phyloP scores from a whole-genome alignment of 2,888 invertebrate genomes.

The Stictocephala bisonia region DNA sequence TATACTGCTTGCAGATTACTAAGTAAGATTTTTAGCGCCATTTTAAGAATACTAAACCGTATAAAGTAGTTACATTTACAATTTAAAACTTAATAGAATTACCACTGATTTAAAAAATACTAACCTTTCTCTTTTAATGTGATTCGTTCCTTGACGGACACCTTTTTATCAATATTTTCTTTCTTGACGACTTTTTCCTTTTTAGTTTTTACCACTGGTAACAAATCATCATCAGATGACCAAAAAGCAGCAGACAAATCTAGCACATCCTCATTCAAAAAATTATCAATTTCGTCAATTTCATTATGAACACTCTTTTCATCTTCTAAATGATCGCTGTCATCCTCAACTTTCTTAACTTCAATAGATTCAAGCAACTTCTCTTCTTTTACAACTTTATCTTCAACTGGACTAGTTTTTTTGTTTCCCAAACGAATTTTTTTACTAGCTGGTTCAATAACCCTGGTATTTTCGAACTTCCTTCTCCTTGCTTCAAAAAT shows the following conservation, averaged over 20 bases:
- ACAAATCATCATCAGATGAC: slow-evolving; percentile 39
- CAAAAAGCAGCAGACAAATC: slow-evolving; percentile 30
- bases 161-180: background rate
- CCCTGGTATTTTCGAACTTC: slow-evolving; percentile 29
- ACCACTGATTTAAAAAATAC: too few species aligned
- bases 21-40: too few species aligned
- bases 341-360: background rate
- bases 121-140: slow-evolving; percentile 16
- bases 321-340: slow-evolving; percentile 11
- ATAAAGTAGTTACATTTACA: too few species aligned
- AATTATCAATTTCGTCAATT: slow-evolving; percentile 25
- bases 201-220: background rate
- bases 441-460: slow-evolving; percentile 42
- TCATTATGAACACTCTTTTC: slow-evolving; percentile 11
- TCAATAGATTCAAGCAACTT: background rate
- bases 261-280: slow-evolving; percentile 36
- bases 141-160: background rate
- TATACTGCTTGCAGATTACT: too few species aligned
- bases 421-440: slow-evolving; percentile 35
- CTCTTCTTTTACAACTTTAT: background rate
- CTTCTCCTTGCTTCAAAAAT: slow-evolving; percentile 43
- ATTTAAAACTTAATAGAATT: too few species aligned
- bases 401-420: slow-evolving; percentile 7
- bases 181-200: background rate
- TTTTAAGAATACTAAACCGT: too few species aligned